These are phyloP conservation scores for Tiphia femorata DNA, from an alignment of 2,888 invertebrate species.

Conservation along the genomic window DNA sequence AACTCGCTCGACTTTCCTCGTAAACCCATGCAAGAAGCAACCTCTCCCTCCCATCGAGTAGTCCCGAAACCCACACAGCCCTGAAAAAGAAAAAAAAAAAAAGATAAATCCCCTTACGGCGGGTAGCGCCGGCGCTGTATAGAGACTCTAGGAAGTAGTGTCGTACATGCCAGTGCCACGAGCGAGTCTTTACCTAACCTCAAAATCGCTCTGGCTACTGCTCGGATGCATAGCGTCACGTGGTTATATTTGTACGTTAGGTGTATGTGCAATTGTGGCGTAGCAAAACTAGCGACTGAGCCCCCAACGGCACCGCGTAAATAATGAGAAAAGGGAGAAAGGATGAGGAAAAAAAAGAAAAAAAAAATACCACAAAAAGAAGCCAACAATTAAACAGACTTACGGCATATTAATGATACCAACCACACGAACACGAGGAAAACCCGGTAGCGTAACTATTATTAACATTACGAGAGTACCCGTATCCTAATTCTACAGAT, in stretches of 20 bases:
- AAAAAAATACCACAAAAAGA: slow-evolving; percentile 1
- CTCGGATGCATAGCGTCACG: slow-evolving; percentile 49
- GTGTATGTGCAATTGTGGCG: slow-evolving; percentile 62
- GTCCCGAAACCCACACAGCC: slow-evolving; percentile 11
- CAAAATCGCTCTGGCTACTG: slow-evolving; percentile 17
- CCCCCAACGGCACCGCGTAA: slow-evolving; percentile 31
- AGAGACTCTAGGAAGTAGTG: slow-evolving; percentile 63
- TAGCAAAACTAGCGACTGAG: slow-evolving; percentile 58
- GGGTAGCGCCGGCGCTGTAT: slow-evolving; percentile 64
- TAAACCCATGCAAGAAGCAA: slow-evolving; percentile 6
- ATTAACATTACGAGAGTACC: slow-evolving; percentile 46
- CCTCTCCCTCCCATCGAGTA: too few species aligned
- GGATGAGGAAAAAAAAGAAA: slow-evolving; percentile 6
- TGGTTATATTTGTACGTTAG: slow-evolving; percentile 66
- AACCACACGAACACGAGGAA: slow-evolving; percentile 13
- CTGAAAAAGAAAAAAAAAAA: too few species aligned
- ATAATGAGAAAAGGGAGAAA: slow-evolving; percentile 28
- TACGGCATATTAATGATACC: slow-evolving; percentile 21
- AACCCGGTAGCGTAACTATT: slow-evolving; percentile 58
- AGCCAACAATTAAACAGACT: slow-evolving; percentile 20
- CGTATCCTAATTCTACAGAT: slow-evolving; percentile 43
- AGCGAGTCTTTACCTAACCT: slow-evolving; percentile 18
- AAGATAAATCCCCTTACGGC: slow-evolving; percentile 45
- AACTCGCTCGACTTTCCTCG: slow-evolving; percentile 1
- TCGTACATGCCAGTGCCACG: slow-evolving; percentile 39